phyloP scores from a whole-genome alignment of 2,797 vertebrate species.

The Denticeps clupeoides region DNA sequence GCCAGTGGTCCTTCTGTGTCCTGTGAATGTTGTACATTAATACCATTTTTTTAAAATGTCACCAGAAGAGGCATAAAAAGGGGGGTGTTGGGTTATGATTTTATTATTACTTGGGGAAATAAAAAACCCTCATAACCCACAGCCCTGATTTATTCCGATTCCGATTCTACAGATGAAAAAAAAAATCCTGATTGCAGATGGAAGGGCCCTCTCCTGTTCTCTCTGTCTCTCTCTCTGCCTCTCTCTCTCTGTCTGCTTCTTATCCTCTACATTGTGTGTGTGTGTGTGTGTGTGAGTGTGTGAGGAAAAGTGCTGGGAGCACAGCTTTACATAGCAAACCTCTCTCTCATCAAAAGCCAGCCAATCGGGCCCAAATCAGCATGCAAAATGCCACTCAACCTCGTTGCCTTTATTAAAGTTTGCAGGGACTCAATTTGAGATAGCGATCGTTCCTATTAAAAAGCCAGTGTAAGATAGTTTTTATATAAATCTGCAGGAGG shows the following conservation, averaged over 20 bases:
- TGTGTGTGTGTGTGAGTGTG: background rate
- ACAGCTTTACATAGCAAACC: slow-evolving; percentile 39
- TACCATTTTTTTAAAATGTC: slow-evolving; percentile 55
- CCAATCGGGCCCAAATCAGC: slow-evolving; percentile 99
- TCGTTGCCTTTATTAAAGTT: slow-evolving; percentile 99
- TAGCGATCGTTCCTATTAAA: slow-evolving; percentile 99
- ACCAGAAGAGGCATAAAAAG: slow-evolving; percentile 36
- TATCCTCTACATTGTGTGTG: slow-evolving; percentile 1
- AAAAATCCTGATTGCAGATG: slow-evolving; percentile 80
- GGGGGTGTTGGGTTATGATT: slow-evolving; percentile 46
- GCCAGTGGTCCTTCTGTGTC: slow-evolving; percentile 48
- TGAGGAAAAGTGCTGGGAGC: background rate
- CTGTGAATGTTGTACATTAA: slow-evolving; percentile 57
- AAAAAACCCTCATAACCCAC: slow-evolving; percentile 23
- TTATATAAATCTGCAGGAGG: slow-evolving; percentile 98
- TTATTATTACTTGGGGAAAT: slow-evolving; percentile 56
- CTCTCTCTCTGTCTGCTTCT: slow-evolving; percentile 5
- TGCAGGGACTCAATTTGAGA: slow-evolving; percentile 99
- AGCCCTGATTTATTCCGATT: slow-evolving; percentile 30
- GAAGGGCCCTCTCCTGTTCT: slow-evolving; percentile 57
- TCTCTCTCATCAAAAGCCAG: slow-evolving; percentile 85
- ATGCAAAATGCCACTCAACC: slow-evolving; percentile 99
- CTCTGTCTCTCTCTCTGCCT: slow-evolving; percentile 17
- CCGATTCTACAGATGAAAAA: slow-evolving; percentile 28
- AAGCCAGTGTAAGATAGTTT: slow-evolving; percentile 99